Evolutionary conservation across 2,888 invertebrate genomes (phyloP), one percentile per base, ranked within the genome.

Genomic region (Acrobasis suavella): DNA sequence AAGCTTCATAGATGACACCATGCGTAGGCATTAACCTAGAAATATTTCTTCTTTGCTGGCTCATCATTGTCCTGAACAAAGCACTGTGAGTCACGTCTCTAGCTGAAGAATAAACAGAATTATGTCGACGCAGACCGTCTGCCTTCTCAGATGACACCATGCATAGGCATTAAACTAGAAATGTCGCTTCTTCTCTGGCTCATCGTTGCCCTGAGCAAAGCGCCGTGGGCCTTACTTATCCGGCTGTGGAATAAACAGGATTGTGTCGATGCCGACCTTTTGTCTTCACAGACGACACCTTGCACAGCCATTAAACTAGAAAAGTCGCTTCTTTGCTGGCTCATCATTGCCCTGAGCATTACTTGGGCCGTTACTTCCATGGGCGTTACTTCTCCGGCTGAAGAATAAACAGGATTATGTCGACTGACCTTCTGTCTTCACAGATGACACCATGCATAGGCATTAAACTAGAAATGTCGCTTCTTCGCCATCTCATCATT

Each of bases 321-420:
- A 42, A 8, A 42, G 22, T n/a, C n/a, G 14, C 39, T 15, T 50
- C 58, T 50, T 14, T 9, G 16, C 22, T 22, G 7, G 10, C 14
- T 67, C 50, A 65, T 69, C 67, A 55, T 49, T 67, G 66, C 10
- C 17, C 17, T 37, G 62, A 61, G 55, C 62, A 65, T 70, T 76
- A 64, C 70, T n/a, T n/a, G n/a, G n/a, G 78, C 80, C 77, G 63
- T n/a, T n/a, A n/a, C n/a, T n/a, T n/a, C n/a, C n/a, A n/a, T 67
- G 68, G 71, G 74, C 70, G 74, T 65, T 80, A 80, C 80, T 81
- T 77, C 65, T 64, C 67, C 73, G 65, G 72, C 72, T 74, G 73
- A 80, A 76, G 76, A 74, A 78, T 74, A 81, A 81, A 81, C 80
- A 75, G 75, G 73, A 77, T 80, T 80, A 81, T 70, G 77, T 76